These are phyloP conservation scores for Decapterus maruadsi DNA, from an alignment of 2,797 vertebrate species.

Conservation along the genomic window DNA sequence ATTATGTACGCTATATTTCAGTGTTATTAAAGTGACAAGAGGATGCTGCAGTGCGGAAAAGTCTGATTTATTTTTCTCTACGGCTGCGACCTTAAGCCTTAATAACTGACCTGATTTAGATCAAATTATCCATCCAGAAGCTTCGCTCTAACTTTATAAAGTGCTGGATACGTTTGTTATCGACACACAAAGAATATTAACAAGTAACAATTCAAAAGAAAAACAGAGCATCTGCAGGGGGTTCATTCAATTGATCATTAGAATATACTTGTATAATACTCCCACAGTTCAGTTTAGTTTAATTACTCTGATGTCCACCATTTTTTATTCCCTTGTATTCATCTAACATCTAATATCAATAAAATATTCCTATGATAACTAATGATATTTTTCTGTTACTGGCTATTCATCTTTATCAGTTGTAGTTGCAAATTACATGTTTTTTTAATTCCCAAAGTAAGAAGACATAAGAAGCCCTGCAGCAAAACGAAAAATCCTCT, in stretches of 20 bases:
- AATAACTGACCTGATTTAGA: slow-evolving; percentile 36
- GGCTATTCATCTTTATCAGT: no score
- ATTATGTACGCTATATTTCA: slow-evolving; percentile 34
- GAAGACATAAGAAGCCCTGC: no score
- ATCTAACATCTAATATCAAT: background rate
- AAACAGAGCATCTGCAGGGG: background rate
- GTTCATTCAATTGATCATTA: background rate
- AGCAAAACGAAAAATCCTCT: no score
- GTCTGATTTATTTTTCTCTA: slow-evolving; percentile 50
- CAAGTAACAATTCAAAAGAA: background rate
- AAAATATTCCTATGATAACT: background rate
- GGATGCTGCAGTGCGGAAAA: slow-evolving; percentile 22
- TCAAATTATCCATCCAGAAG: slow-evolving; percentile 4
- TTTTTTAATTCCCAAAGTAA: no score
- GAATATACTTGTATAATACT: no score
- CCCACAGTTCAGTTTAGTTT: background rate
- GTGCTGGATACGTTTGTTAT: background rate
- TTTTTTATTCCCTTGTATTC: background rate
- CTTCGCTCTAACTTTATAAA: background rate
- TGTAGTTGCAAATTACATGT: no score
- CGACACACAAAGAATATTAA: background rate
- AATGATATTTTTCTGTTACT: no score
- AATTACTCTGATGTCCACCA: background rate
- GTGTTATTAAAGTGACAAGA: slow-evolving; percentile 16
- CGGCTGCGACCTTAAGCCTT: slow-evolving; percentile 30